Evolutionary conservation across 2,888 invertebrate species (phyloP), one percentile per base, ranked within the genome.

Genomic region (Crossocerus cetratus): DNA sequence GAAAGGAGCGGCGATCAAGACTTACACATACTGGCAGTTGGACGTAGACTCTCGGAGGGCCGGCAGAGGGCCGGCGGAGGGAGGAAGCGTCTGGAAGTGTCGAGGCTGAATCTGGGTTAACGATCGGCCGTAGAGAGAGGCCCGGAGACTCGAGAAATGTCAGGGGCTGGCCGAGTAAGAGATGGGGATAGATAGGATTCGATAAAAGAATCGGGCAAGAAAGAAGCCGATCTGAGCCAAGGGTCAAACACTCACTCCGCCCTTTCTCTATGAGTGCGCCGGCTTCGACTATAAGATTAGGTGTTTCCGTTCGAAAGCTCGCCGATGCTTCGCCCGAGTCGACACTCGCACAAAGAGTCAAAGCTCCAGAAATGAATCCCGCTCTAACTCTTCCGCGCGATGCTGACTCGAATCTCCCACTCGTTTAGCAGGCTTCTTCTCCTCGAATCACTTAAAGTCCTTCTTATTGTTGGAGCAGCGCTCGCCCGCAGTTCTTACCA

Each of bases 281-380:
- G 23, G 65, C 70, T 71, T 71, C 76, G 80, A 71, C 80, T 79
- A 72, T 77, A 69, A 72, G 69, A 75, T 72, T 65, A 77, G 77
- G 70, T 73, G 73, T 74, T 72, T 78, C 70, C 69, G 70, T 73
- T 76, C 72, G 72, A 69, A 72, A 72, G 72, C 79, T 59, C 73
- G 78, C 76, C 76, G 72, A 74, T 79, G 72, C 69, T 56, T 71
- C 66, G 60, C 23, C 57, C 43, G 56, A 68, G 61, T 81, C 82
- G 76, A 81, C 81, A 81, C 67, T 78, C 63, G 79, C 72, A 81
- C 82, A 81, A 81, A 78, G 63, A 70, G 65, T 75, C 65, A 80
- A 72, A 79, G 77, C 59, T 57, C 68, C 45, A 65, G 65, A 76
- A 80, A 73, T 78, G 81, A 76, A 76, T 81, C 64, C 81, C n/a